phyloP scores from a whole-genome alignment of 2,888 invertebrate species.

The Ennomos fuscantarius region DNA sequence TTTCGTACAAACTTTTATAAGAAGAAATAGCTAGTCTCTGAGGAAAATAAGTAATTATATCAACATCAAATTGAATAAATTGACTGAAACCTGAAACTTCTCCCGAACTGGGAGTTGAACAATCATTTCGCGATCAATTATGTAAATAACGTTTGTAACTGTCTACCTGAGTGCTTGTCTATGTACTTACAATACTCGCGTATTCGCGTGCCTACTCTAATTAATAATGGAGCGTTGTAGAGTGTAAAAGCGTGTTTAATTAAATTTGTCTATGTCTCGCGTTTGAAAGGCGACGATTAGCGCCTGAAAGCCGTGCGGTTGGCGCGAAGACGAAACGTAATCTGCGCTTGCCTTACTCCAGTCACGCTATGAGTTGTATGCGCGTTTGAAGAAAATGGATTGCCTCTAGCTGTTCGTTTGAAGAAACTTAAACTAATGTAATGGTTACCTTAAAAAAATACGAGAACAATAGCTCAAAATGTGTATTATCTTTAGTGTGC shows the following conservation, averaged over 20 bases:
- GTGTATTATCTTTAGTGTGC: too few relatives aligned
- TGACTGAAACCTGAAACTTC: conserved; percentile 30
- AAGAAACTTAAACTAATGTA: conserved; percentile 16
- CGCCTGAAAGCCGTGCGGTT: conserved; percentile 64
- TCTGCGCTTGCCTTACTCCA: conserved; percentile 46
- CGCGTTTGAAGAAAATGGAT: conserved; percentile 14
- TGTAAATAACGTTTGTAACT: conserved; percentile 33
- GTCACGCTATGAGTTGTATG: conserved; percentile 16
- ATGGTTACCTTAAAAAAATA: conserved; percentile 1
- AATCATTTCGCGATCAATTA: conserved; percentile 35
- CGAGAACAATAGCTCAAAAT: too few relatives aligned
- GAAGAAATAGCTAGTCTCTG: conserved; percentile 17
- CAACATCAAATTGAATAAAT: conserved; percentile 32
- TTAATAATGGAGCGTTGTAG: conserved; percentile 63
- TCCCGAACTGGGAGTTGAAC: conserved; percentile 27
- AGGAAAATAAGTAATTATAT: conserved; percentile 31
- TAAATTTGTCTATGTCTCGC: conserved; percentile 71
- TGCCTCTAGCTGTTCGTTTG: conserved; percentile 16
- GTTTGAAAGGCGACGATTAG: conserved; percentile 74
- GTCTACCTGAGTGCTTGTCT: conserved; percentile 35
- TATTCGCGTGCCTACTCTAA: conserved; percentile 51
- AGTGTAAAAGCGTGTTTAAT: conserved; percentile 73
- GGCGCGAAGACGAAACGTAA: conserved; percentile 47
- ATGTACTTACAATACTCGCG: conserved; percentile 21
- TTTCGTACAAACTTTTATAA: conserved; percentile 20